Evolutionary conservation across 64 coral and sea anemone genomes (phyloP).

Genomic region (Porites lutea): DNA sequence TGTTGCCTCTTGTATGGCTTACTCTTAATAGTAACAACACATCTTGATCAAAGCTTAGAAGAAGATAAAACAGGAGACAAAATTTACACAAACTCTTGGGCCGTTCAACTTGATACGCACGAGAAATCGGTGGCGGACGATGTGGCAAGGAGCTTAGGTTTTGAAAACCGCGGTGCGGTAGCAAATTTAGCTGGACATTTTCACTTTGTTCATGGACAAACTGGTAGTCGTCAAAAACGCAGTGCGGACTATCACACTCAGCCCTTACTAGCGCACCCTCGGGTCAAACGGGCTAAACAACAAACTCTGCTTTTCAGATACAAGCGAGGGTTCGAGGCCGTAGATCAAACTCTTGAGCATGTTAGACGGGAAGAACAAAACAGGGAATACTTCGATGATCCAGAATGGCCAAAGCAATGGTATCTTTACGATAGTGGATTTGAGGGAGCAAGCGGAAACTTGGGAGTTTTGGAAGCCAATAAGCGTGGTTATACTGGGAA

Average conservation of each 20-base stretch:
- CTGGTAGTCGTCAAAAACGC: conserved; percentile 43
- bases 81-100: conserved; percentile 63
- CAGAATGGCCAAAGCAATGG: conserved; percentile 78
- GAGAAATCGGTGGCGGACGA: conserved; percentile 71
- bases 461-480: conserved; percentile 75
- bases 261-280: conserved; percentile 69
- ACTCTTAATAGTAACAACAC: background rate
- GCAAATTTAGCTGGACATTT: conserved; percentile 76
- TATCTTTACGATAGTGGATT: conserved; percentile 70
- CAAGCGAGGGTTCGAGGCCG: conserved; percentile 61
- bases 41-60: conserved; percentile 11
- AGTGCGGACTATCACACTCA: conserved; percentile 45
- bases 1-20: background rate
- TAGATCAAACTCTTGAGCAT: background rate
- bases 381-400: conserved; percentile 63
- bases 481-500: conserved; percentile 84
- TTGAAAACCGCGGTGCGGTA: conserved; percentile 75
- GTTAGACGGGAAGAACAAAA: background rate
- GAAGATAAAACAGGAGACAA: conserved; percentile 12
- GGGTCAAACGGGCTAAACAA: conserved; percentile 86
- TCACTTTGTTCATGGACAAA: conserved; percentile 56
- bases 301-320: conserved; percentile 64
- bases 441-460: conserved; percentile 50
- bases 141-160: conserved; percentile 74
- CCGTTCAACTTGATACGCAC: conserved; percentile 75